Percentiles rank a stretch among this genome's conserved stretches.
Conservation (phyloP, 2,113 vertebrate species). For the Lagopus muta region DNA sequence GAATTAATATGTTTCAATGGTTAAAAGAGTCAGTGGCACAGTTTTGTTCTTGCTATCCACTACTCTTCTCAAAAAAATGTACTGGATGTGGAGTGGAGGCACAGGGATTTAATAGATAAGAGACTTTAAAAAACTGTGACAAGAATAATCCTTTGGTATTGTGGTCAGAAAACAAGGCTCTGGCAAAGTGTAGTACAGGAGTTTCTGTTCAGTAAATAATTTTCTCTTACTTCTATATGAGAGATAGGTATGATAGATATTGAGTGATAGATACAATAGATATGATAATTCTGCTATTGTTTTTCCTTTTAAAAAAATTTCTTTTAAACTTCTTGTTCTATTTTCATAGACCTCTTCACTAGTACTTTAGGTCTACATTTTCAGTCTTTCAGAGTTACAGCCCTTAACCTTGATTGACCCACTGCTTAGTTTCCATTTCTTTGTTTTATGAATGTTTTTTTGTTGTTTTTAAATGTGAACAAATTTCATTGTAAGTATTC, state of each 20-base stretch:
- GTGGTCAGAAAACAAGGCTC: neutral
- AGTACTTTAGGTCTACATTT: neutral
- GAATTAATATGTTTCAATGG: neutral
- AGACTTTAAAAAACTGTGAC: neutral
- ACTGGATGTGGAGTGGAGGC: neutral
- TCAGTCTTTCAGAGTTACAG: neutral
- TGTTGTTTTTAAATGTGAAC: neutral
- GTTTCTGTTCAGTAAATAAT: neutral
- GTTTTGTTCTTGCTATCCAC: neutral
- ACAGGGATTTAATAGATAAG: neutral
- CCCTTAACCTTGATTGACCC: neutral
- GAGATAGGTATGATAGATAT: neutral
- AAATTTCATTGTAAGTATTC: neutral
- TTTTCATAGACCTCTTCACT: neutral
- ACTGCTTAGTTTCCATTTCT: neutral
- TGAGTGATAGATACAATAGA: neutral
- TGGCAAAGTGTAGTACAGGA: neutral
- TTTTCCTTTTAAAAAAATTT: accelerated
- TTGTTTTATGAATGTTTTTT: neutral
- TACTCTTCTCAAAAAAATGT: neutral
- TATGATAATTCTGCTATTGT: accelerated
- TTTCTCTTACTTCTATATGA: neutral
- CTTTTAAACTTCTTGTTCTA: neutral
- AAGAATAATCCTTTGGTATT: neutral
- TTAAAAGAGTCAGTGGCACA: neutral